A percentile compares a stretch with the other conserved stretches of the same genome.
These are phyloP conservation scores for Pammene aurita DNA, from an alignment of 2,888 invertebrate genomes.

Conservation along the genomic window DNA sequence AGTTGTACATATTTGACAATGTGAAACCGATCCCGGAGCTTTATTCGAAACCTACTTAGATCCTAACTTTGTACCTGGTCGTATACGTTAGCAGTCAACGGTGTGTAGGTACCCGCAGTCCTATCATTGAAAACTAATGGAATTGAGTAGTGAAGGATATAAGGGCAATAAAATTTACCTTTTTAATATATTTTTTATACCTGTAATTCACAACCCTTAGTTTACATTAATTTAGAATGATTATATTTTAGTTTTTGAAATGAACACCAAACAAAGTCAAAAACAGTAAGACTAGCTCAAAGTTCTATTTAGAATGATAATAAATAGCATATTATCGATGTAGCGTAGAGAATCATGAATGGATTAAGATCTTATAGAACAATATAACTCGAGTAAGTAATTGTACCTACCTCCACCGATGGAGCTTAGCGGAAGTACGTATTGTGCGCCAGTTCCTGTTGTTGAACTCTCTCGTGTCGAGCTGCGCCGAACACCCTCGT, in stretches of 20 bases:
- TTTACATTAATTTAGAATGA: slow-evolving; percentile 27
- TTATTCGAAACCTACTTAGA: slow-evolving; percentile 38
- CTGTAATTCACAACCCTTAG: slow-evolving; percentile 41
- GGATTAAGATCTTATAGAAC: slow-evolving; percentile 21
- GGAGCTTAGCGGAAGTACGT: slow-evolving; percentile 23
- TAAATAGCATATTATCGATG: slow-evolving; percentile 39
- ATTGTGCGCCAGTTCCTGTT: slow-evolving; percentile 31
- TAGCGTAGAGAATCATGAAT: slow-evolving; percentile 39
- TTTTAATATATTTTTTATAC: slow-evolving; percentile 45
- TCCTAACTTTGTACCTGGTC: slow-evolving; percentile 41
- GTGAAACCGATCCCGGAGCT: slow-evolving; percentile 35
- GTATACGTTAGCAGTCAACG: slow-evolving; percentile 36
- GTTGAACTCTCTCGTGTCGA: background rate
- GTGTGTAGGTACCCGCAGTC: slow-evolving; percentile 38
- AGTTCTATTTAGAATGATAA: slow-evolving; percentile 29
- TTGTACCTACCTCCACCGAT: slow-evolving; percentile 29
- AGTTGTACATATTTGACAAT: slow-evolving; percentile 7
- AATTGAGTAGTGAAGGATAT: slow-evolving; percentile 63
- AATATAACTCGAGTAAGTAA: slow-evolving; percentile 23
- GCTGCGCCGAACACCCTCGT: background rate
- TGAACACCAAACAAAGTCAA: slow-evolving; percentile 40
- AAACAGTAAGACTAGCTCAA: slow-evolving; percentile 40
- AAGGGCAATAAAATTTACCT: slow-evolving; percentile 47
- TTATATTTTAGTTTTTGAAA: slow-evolving; percentile 34
- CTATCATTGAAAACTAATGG: slow-evolving; percentile 51